A percentile compares a stretch with the other conserved stretches of the same genome.
These are phyloP conservation scores for Sebastes schlegelii DNA, from an alignment of 2,113 vertebrate genomes.

Conservation along the genomic window DNA sequence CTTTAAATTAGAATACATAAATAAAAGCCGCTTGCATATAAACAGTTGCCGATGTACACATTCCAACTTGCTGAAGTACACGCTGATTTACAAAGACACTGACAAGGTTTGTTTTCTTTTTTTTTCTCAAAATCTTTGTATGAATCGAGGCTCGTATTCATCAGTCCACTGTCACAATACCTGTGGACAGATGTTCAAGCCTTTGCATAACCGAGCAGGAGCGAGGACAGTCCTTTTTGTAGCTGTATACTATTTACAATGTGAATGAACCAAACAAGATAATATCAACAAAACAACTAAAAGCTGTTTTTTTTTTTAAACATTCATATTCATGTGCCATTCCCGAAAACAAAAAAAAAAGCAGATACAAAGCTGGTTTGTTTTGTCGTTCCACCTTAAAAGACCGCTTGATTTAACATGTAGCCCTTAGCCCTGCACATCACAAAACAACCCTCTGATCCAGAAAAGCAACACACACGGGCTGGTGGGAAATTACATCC, in stretches of 20 bases:
- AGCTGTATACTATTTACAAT: slow-evolving; percentile 73
- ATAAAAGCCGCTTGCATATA: slow-evolving; percentile 81
- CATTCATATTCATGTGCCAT: slow-evolving; percentile 72
- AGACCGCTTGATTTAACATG: slow-evolving; percentile 44
- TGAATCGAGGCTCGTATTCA: slow-evolving; percentile 44
- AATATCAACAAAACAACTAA: slow-evolving; percentile 53
- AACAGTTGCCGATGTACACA: slow-evolving; percentile 79
- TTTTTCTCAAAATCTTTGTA: slow-evolving; percentile 57
- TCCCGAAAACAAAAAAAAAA: neutral
- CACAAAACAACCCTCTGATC: slow-evolving; percentile 38
- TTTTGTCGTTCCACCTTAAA: slow-evolving; percentile 35
- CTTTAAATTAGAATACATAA: slow-evolving; percentile 83
- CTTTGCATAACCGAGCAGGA: slow-evolving; percentile 72
- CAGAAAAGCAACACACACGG: slow-evolving; percentile 33
- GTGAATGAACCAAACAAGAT: slow-evolving; percentile 52
- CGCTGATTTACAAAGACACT: slow-evolving; percentile 61
- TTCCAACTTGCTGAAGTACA: slow-evolving; percentile 66
- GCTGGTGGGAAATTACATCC: slow-evolving; percentile 45
- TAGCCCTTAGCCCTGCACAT: slow-evolving; percentile 53
- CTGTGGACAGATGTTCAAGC: slow-evolving; percentile 45
- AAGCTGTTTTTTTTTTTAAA: slow-evolving; percentile 62
- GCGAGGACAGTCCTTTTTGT: slow-evolving; percentile 42
- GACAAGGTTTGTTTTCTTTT: slow-evolving; percentile 13
- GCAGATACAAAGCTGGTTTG: slow-evolving; percentile 37
- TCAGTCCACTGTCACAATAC: slow-evolving; percentile 37